Percentiles rank a stretch among this genome's conserved stretches.
Conservation (phyloP, 2,797 vertebrate species). For the Mastacembelus armatus region DNA sequence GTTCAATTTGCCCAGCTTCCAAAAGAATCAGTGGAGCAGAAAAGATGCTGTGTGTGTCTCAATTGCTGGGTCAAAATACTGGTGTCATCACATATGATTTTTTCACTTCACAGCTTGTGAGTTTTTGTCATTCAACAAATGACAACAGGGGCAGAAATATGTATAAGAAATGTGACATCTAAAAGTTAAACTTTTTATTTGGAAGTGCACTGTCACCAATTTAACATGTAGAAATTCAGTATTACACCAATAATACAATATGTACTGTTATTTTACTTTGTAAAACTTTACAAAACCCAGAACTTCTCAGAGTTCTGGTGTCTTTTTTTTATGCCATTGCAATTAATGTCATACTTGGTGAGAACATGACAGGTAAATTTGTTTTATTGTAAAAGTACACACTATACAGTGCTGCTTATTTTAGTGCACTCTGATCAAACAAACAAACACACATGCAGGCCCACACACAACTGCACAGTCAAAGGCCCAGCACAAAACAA, state of each 20-base stretch:
- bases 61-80: slow-evolving; percentile 25
- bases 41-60: slow-evolving; percentile 33
- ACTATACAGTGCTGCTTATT: slow-evolving; percentile 37
- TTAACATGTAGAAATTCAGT: slow-evolving; percentile 1
- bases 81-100: slow-evolving; percentile 2
- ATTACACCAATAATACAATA: neutral
- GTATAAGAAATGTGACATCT: slow-evolving; percentile 3
- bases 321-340: slow-evolving; percentile 37
- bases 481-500: slow-evolving; percentile 68
- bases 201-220: neutral
- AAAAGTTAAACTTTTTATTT: slow-evolving; percentile 3
- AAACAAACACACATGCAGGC: slow-evolving; percentile 10
- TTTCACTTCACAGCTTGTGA: slow-evolving; percentile 11
- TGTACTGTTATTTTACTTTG: neutral
- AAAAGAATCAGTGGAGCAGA: slow-evolving; percentile 27
- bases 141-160: neutral
- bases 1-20: slow-evolving; percentile 35
- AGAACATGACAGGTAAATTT: slow-evolving; percentile 57
- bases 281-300: neutral
- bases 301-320: neutral
- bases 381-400: slow-evolving; percentile 45
- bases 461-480: slow-evolving; percentile 24
- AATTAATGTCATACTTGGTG: slow-evolving; percentile 58
- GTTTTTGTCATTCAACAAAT: slow-evolving; percentile 6
- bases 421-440: slow-evolving; percentile 53